A percentile compares a stretch with the other conserved stretches of the same genome.
Evolutionary conservation across 2,888 invertebrate species (phyloP).

Genomic region (Laspeyria flexula): DNA sequence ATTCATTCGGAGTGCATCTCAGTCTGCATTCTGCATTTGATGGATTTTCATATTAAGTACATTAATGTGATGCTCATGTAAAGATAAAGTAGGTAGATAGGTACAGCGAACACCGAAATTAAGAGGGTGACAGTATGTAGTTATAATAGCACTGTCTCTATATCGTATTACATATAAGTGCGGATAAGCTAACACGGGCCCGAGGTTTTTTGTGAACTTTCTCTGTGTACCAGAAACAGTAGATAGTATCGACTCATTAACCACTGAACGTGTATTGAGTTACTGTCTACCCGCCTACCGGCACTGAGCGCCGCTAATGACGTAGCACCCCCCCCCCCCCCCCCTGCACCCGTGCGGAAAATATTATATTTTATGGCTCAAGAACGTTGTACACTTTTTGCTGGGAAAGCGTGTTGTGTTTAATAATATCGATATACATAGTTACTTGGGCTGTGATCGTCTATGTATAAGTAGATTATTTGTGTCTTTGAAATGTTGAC

Average conservation of each 20-base stretch:
- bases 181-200: constrained; percentile 8
- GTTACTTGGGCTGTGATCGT: too few relatives aligned
- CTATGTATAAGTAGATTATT: too few relatives aligned
- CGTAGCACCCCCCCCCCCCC: too few relatives aligned
- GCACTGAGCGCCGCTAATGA: too few relatives aligned
- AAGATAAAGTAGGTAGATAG: too few relatives aligned
- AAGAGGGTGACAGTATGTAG: too few relatives aligned
- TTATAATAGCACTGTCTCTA: constrained; percentile 2
- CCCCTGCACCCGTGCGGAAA: constrained; percentile 38
- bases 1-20: constrained; percentile 13
- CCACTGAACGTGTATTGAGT: constrained; percentile 20
- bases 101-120: too few relatives aligned
- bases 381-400: too few relatives aligned
- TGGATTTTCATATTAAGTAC: not conserved
- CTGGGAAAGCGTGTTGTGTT: too few relatives aligned
- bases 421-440: too few relatives aligned
- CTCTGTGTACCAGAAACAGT: constrained; percentile 23
- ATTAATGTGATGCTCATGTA: not conserved
- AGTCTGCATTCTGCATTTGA: constrained; percentile 6
- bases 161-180: constrained; percentile 22
- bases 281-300: constrained; percentile 4
- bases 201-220: constrained; percentile 32
- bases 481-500: too few relatives aligned
- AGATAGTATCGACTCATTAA: constrained; percentile 22
- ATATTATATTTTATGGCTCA: constrained; percentile 34